Base-by-base conservation (phyloP, 2,888 invertebrate species). In the Cerceris rybyensis region DNA sequence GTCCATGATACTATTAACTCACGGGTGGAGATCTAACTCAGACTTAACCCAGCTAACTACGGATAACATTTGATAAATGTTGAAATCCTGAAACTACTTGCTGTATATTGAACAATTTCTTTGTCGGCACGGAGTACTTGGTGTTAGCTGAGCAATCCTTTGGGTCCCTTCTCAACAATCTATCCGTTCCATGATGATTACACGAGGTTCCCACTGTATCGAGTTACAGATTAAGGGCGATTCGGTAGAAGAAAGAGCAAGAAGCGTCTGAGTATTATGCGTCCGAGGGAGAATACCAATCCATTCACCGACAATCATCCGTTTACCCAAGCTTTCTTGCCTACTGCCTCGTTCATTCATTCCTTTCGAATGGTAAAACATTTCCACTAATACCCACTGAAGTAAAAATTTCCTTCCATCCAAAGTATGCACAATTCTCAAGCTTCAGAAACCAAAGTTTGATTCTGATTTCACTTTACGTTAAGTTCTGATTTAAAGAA, bases 161-260 rank as follows among this genome's bases (percentile, higher is more conserved):
- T 90, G 80, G 82, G 85, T 86, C 86, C 85, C 84, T 86, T 79
- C 83, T 84, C 84, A 86, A 88, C 85, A 83, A 84, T 86, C 80
- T 83, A 68, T 80, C 86, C 86, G 85, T 81, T 88, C 85, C 89
- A 90, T 90, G 87, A 86, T 83, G 84, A 87, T 86, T 86, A 88
- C 88, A 86, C 83, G 82, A 76, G 87, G 91, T 91, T 92, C 92
- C 92, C 92, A 92, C 91, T 91, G 91, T 90, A 91, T 92, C 91
- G 87, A 90, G 88, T 92, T 92, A 89, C 92, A 86, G 77, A 81
- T 83, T 16, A 81, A 86, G 77, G 82, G 84, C 87, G 82, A 88
- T 77, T 69, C 58, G 61, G 49, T 67, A 58, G 60, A 66, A 64
- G 75, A 80, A 75, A 43, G 77, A 74, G 80, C 73, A 81, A 70